phyloP scores from a whole-genome alignment of 2,888 invertebrate species.

The Troides oblongomaculatus region DNA sequence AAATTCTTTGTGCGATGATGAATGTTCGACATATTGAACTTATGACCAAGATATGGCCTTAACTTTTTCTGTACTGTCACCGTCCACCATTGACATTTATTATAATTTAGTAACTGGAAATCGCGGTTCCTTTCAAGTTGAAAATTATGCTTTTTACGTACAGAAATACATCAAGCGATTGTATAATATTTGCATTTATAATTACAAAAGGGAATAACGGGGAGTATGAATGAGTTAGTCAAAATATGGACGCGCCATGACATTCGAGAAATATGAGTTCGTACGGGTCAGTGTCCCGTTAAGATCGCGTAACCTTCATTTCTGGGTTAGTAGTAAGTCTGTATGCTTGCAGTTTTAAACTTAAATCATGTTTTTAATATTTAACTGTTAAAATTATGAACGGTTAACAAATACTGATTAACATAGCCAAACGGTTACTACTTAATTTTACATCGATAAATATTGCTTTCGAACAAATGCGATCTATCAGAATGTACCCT shows the following conservation, averaged over 20 bases:
- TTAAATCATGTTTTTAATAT: constrained; percentile 8
- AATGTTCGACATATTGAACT: constrained; percentile 47
- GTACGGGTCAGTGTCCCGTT: constrained; percentile 22
- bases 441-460: neutral
- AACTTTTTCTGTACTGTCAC: constrained; percentile 47
- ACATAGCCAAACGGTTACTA: too few species aligned
- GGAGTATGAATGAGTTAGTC: constrained; percentile 6
- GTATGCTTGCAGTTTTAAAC: constrained; percentile 13
- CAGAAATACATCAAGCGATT: constrained; percentile 7
- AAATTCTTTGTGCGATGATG: constrained; percentile 39
- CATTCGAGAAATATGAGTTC: constrained; percentile 18
- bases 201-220: constrained; percentile 9
- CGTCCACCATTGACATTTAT: constrained; percentile 45
- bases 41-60: constrained; percentile 45
- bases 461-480: neutral
- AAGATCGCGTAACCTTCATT: constrained; percentile 15
- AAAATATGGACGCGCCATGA: constrained; percentile 16
- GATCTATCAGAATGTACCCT: too few species aligned
- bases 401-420: neutral
- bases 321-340: constrained; percentile 25
- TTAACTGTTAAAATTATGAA: constrained; percentile 14
- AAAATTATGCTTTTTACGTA: constrained; percentile 27
- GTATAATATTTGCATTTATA: constrained; percentile 6
- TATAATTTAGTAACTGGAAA: constrained; percentile 42
- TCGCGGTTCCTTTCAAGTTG: constrained; percentile 30